Percentiles rank a stretch among this genome's conserved stretches.
Conservation (phyloP, 2,888 invertebrate genomes). For the Leptodirus hochenwartii region DNA sequence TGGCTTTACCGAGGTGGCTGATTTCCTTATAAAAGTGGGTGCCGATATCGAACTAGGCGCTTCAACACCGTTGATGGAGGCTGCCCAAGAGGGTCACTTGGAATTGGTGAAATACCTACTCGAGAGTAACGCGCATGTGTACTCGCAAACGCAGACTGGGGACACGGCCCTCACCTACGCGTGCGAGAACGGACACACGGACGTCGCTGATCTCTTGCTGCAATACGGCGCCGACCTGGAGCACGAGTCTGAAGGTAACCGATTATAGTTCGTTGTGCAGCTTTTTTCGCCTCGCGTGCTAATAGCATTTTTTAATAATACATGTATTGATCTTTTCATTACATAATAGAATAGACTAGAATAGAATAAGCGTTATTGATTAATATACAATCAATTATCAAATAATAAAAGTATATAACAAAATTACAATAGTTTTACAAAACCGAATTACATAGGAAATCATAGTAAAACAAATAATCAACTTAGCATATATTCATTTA, state of each 20-base stretch:
- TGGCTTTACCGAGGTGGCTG: constrained; percentile 87
- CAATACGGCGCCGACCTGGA: constrained; percentile 86
- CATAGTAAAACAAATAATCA: no score
- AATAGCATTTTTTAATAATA: no score
- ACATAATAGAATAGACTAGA: no score
- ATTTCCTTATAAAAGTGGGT: constrained; percentile 86
- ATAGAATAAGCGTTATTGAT: no score
- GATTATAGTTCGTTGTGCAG: no score
- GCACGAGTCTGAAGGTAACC: constrained; percentile 93
- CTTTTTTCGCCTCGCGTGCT: no score
- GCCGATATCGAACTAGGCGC: constrained; percentile 90
- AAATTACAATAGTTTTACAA: no score
- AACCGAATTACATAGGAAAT: no score
- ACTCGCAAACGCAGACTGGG: constrained; percentile 86
- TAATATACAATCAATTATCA: no score
- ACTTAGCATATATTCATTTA: no score
- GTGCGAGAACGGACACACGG: constrained; percentile 96
- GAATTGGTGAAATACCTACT: constrained; percentile 80
- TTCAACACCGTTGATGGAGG: constrained; percentile 96
- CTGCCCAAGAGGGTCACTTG: constrained; percentile 92
- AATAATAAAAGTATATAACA: no score
- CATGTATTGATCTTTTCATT: no score
- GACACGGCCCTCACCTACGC: constrained; percentile 88
- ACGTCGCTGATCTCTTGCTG: constrained; percentile 83
- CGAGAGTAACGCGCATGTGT: constrained; percentile 74